Evolutionary conservation across 53 echinoderm and acorn worm species (phyloP).

Genomic region (Actinopyga echinites): DNA sequence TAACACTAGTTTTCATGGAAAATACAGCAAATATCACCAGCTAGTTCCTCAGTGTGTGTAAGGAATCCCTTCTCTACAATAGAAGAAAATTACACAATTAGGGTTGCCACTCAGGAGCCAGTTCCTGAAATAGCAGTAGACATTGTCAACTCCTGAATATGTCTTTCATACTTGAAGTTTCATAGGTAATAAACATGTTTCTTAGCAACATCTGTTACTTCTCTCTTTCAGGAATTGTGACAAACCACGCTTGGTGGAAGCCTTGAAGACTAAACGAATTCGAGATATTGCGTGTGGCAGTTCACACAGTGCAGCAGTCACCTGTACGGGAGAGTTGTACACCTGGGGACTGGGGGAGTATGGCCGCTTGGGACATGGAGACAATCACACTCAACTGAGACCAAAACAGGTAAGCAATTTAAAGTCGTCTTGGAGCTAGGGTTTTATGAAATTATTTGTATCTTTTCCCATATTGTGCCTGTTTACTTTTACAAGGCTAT

Average conservation of each 20-base stretch:
- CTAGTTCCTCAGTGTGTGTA: too few relatives aligned
- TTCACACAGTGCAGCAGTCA: constrained; percentile 94
- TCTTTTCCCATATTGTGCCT: too few relatives aligned
- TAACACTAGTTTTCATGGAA: too few relatives aligned
- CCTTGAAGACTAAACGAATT: constrained; percentile 83
- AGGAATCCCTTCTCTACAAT: too few relatives aligned
- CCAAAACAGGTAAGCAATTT: constrained; percentile 71
- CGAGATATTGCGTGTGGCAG: constrained; percentile 94
- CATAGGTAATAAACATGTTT: not conserved
- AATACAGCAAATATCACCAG: too few relatives aligned
- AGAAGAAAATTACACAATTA: too few relatives aligned
- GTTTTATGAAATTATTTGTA: too few relatives aligned
- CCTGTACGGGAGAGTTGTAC: constrained; percentile 81
- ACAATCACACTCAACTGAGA: constrained; percentile 90
- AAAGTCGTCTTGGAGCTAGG: too few relatives aligned
- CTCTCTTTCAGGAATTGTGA: constrained; percentile 80
- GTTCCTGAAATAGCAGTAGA: too few relatives aligned
- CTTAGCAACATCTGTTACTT: not conserved
- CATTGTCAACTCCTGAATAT: too few relatives aligned
- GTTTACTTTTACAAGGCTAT: too few relatives aligned
- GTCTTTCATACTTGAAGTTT: not conserved
- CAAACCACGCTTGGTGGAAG: constrained; percentile 82
- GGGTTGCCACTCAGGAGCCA: too few relatives aligned
- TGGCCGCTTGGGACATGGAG: constrained; percentile 87
- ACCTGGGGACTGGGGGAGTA: constrained; percentile 97